Percentiles rank a stretch among this genome's conserved stretches.
phyloP scores from a whole-genome alignment of 2,888 invertebrate species.

The Cantharis rufa region DNA sequence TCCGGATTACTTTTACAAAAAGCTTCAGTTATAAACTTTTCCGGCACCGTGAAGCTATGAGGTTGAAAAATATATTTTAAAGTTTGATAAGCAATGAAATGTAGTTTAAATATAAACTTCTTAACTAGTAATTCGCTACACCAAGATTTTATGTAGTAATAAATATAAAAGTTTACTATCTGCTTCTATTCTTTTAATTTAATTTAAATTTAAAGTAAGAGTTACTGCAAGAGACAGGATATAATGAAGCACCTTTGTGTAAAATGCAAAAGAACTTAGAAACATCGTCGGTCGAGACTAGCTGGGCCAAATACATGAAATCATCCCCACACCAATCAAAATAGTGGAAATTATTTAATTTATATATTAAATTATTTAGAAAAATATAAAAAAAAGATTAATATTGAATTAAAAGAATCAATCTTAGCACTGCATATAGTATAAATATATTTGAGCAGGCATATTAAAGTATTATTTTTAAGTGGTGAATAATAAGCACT shows the following conservation, averaged over 20 bases:
- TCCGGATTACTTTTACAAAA: constrained; percentile 15
- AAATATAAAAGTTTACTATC: background rate
- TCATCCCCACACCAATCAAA: too few relatives aligned
- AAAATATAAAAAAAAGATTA: too few relatives aligned
- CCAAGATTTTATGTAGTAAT: background rate
- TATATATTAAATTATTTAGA: too few relatives aligned
- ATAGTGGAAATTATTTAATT: too few relatives aligned
- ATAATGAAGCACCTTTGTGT: background rate
- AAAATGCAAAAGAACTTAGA: too few relatives aligned
- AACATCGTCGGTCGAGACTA: too few relatives aligned
- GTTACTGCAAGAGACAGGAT: background rate
- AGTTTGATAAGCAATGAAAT: constrained; percentile 18
- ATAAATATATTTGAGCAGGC: too few relatives aligned
- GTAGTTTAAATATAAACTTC: constrained; percentile 4
- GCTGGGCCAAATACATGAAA: too few relatives aligned
- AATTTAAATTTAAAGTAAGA: background rate
- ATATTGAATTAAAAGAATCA: too few relatives aligned
- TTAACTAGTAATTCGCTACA: background rate
- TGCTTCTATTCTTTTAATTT: background rate
- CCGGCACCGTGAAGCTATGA: constrained; percentile 19
- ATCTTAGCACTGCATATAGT: too few relatives aligned
- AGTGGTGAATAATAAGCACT: too few relatives aligned
- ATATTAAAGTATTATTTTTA: too few relatives aligned
- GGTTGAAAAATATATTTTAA: constrained; percentile 2
- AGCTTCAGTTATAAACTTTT: constrained; percentile 15